A percentile compares a stretch with the other conserved stretches of the same genome.
phyloP scores from a whole-genome alignment of 2,888 invertebrate species.

The Epinotia nisella region DNA sequence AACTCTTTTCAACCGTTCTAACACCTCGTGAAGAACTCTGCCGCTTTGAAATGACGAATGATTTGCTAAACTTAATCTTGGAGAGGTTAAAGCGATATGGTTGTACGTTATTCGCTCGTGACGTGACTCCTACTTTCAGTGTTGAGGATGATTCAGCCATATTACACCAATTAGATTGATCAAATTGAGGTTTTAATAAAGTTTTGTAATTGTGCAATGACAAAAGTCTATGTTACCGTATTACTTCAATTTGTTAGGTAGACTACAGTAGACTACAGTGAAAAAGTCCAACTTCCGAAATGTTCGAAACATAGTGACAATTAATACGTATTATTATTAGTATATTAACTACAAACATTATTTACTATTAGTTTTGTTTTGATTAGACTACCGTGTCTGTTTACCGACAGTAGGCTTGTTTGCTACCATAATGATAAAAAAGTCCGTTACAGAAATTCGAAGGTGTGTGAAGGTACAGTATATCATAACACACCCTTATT shows the following conservation, averaged over 20 bases:
- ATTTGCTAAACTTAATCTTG: not conserved
- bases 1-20: conserved; percentile 8
- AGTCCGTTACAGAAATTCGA: no score
- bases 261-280: no score
- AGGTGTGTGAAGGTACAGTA: no score
- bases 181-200: conserved; percentile 5
- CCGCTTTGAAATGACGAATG: conserved; percentile 11
- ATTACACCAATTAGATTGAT: conserved; percentile 11
- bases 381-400: no score
- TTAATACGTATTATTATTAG: no score
- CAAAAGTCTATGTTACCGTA: conserved; percentile 7
- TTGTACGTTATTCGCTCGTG: conserved; percentile 12
- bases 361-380: no score
- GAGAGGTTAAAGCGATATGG: conserved; percentile 17
- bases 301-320: no score
- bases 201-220: not conserved
- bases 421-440: no score
- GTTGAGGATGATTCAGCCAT: conserved; percentile 22
- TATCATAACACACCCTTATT: no score
- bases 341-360: no score
- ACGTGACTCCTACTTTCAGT: conserved; percentile 3
- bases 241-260: not conserved
- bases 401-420: no score
- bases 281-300: no score
- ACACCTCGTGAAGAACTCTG: not conserved